Base-by-base conservation (phyloP, 2,797 vertebrate genomes). In the Pitangus sulphuratus region DNA sequence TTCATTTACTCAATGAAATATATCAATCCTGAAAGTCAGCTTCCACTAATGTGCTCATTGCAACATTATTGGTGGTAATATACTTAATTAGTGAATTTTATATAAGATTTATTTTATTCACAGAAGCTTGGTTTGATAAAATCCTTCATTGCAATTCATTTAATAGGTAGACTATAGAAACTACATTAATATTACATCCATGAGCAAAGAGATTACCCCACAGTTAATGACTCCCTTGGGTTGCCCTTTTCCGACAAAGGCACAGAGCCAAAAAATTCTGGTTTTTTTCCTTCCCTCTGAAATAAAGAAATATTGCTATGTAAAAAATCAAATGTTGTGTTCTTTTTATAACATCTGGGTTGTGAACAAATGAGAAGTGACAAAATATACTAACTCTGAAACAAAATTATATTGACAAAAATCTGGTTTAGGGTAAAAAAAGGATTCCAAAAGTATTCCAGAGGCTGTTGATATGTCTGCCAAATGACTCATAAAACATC, bases 1-100 rank as follows among this genome's bases (percentile, higher is more conserved):
- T 94, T 95, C 15, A 96, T 96, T 81, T 96, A 93, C 85, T 96
- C 93, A 50, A 95, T 95, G 96, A 97, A 98, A 97, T 97, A 90
- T 95, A 98, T 97, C 97, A 97, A 24, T 97, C 92, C 88, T 97
- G 94, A 95, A 96, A 95, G 96, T 97, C 94, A 95, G 88, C 90
- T 94, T 91, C 93, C 88, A 93, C 66, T 97, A 95, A 97, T 95
- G 95, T 97, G 78, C 80, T 97, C 94, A 92, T 84, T 97, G 97
- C 92, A 95, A 96, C 96, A 84, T 95, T 95, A 97, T 93, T 95
- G 95, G 93, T 94, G 85, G 79, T 93, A 97, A 96, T 95, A 96
- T 93, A 95, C 95, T 97, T 97, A 95, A 96, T 96, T 91, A 95
- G 85, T 69, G 91, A 94, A 96, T 97, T 91, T 96, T 97, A 96